phyloP scores from a whole-genome alignment of 2,113 vertebrate genomes.

The Dipodomys stephensi region DNA sequence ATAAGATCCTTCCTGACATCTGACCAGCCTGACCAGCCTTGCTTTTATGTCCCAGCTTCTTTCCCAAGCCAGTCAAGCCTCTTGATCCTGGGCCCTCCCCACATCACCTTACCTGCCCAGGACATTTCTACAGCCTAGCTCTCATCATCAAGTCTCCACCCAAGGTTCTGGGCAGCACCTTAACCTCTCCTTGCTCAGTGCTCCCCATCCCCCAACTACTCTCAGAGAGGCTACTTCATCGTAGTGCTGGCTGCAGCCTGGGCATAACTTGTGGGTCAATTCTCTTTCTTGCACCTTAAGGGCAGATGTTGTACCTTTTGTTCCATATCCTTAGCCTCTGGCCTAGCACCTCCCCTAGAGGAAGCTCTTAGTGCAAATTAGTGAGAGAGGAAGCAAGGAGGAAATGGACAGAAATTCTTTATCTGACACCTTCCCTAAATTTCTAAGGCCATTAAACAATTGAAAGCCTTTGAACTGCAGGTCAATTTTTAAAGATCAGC shows the following conservation, averaged over 20 bases:
- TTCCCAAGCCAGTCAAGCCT: not conserved
- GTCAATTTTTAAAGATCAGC: not conserved
- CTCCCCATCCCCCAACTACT: too few species aligned
- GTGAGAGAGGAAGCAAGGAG: not conserved
- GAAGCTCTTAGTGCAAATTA: not conserved
- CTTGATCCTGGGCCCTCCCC: not conserved
- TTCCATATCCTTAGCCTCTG: not conserved
- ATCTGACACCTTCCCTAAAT: not conserved
- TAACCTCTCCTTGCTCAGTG: not conserved
- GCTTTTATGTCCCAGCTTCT: too few species aligned
- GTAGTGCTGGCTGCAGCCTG: not conserved
- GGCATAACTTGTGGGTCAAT: not conserved
- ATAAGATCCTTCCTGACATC: not conserved
- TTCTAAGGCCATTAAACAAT: not conserved
- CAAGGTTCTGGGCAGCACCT: not conserved
- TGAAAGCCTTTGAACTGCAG: not conserved
- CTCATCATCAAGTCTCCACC: not conserved
- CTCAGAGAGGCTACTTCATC: not conserved
- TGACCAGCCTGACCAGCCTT: not conserved
- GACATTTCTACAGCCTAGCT: not conserved
- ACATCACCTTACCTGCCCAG: not conserved
- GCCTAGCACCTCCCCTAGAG: not conserved
- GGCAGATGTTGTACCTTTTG: not conserved
- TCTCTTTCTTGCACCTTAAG: not conserved
- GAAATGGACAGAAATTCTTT: not conserved